phyloP scores from a whole-genome alignment of 2,797 vertebrate genomes.

The Meda fulgida region DNA sequence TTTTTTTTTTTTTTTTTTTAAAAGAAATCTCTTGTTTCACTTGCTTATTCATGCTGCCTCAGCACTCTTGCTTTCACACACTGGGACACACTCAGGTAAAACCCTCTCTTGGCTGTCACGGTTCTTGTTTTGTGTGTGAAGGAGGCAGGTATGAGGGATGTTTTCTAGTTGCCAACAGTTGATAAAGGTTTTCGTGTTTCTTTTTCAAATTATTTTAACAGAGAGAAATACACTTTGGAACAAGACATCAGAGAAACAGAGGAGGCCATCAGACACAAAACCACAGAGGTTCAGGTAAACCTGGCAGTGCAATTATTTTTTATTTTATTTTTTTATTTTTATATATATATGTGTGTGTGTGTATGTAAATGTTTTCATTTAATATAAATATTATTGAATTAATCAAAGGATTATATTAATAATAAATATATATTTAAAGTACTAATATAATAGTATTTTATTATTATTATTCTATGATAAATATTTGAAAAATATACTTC shows the following conservation, averaged over 20 bases:
- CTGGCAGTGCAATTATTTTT: neutral
- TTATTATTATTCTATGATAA: neutral
- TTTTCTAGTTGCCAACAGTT: neutral
- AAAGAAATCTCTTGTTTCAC: constrained; percentile 73
- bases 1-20: constrained; percentile 61
- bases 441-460: neutral
- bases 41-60: constrained; percentile 77
- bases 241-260: constrained; percentile 96
- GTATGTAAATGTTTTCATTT: neutral
- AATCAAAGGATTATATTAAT: neutral
- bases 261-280: constrained; percentile 92
- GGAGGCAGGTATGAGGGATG: neutral
- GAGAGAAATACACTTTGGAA: constrained; percentile 94
- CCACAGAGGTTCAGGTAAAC: constrained; percentile 91
- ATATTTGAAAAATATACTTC: neutral
- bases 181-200: constrained; percentile 9
- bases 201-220: constrained; percentile 63
- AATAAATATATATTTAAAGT: neutral
- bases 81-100: constrained; percentile 80
- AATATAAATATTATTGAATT: neutral
- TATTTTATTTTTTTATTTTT: too few species aligned
- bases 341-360: too few species aligned
- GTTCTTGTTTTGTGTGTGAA: constrained; percentile 26
- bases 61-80: constrained; percentile 79
- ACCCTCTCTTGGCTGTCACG: constrained; percentile 24